These are phyloP conservation scores for Philaethria dido DNA, from an alignment of 2,888 invertebrate genomes.

Conservation along the genomic window DNA sequence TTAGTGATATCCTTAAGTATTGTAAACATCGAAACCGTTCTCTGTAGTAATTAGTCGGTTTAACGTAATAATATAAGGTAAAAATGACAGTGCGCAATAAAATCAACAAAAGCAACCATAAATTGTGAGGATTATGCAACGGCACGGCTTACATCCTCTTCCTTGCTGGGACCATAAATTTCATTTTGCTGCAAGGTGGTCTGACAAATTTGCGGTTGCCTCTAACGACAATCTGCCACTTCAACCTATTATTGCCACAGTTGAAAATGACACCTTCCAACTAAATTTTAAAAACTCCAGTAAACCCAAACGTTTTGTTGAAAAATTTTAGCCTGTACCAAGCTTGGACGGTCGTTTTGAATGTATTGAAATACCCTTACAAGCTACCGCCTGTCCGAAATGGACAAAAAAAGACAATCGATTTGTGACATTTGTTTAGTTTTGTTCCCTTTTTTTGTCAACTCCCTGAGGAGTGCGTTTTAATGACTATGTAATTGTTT, in stretches of 20 bases:
- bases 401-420: conserved; percentile 54
- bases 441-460: conserved; percentile 51
- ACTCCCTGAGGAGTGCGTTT: conserved; percentile 53
- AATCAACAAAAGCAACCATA: conserved; percentile 74
- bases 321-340: conserved; percentile 50
- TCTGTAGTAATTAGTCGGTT: conserved; percentile 40
- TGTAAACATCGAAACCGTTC: neutral
- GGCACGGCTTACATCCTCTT: conserved; percentile 77
- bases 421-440: conserved; percentile 52
- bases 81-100: conserved; percentile 68
- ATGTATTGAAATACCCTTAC: conserved; percentile 41
- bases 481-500: conserved; percentile 70
- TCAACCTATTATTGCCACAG: conserved; percentile 47
- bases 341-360: neutral
- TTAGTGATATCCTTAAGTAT: neutral
- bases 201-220: conserved; percentile 82
- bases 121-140: conserved; percentile 81
- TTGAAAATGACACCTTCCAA: conserved; percentile 37
- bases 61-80: conserved; percentile 56
- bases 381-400: conserved; percentile 46
- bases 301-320: conserved; percentile 23
- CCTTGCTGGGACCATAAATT: conserved; percentile 79
- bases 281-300: conserved; percentile 31
- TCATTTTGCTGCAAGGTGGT: conserved; percentile 81
- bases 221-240: conserved; percentile 51